Base-by-base conservation (phyloP, 1,140 invertebrate species). In the Trachymyrmex cornetzi region DNA sequence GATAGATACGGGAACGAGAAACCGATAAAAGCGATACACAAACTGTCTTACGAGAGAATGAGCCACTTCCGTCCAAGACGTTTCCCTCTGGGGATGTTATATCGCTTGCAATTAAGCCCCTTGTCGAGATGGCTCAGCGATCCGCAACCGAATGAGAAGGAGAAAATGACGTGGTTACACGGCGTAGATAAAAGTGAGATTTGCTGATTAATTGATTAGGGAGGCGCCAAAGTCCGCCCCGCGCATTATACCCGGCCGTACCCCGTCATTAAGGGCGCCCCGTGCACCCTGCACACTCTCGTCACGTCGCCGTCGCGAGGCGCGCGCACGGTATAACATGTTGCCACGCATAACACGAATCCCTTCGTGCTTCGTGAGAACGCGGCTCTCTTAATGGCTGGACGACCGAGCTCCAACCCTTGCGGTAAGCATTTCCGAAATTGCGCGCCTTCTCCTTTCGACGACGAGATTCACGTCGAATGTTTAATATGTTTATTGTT, bases 201-300 rank as follows among this genome's bases (percentile, higher is more conserved):
- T 94, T 92, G 88, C 92, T 94, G 94, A 94, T 94, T 94, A 94
- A 94, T 94, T 94, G 94, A 94, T 94, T 94, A 93, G 92, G 93
- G 92, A 94, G 94, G 93, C 89, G 92, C 91, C 87, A 90, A 91
- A 91, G 90, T 87, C 89, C 93, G 94, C 93, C 93, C 92, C 87
- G 77, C 87, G 85, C 91, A 93, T 94, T 94, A 94, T 89, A 90
- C 87, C 50, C 72, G 67, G 71, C 72, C 80, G 85, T 89, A 89
- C 87, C 90, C 93, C 87, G 90, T 94, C 93, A 93, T 94, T 94
- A 93, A 87, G 89, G 87, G 86, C 86, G 87, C 66, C 85, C 22
- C 48, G 30, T 12, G 77, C 82, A 66, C 90, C 48, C 81, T 85
- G 77, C 82, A 66, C 90, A 53, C 81, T 85, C 44, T 34, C 75